These are phyloP conservation scores for Drosophila miranda DNA, from an alignment of 1,140 invertebrate genomes.

Conservation along the genomic window DNA sequence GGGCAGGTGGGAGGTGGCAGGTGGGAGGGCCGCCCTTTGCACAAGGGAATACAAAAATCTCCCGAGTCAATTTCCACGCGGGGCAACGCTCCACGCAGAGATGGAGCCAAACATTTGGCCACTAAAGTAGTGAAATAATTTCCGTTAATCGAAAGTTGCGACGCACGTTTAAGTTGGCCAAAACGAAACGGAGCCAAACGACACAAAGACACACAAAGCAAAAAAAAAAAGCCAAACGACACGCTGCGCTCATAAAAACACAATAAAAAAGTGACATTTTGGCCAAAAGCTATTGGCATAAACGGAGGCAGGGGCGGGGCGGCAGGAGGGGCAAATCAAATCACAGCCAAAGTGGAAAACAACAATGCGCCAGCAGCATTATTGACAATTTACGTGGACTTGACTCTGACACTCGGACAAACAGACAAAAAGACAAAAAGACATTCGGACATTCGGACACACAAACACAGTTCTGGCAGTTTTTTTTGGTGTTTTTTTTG, in stretches of 20 bases:
- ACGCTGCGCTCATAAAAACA: conserved; percentile 76
- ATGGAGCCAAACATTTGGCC: conserved; percentile 32
- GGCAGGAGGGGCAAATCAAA: conserved; percentile 49
- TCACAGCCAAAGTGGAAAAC: conserved; percentile 71
- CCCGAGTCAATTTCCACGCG: conserved; percentile 23
- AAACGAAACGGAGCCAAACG: conserved; percentile 10
- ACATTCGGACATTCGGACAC: conserved; percentile 19
- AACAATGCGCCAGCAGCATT: conserved; percentile 56
- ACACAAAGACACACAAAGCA: conserved; percentile 7
- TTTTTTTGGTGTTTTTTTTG: conserved; percentile 25
- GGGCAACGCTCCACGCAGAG: too few species aligned
- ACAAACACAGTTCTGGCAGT: not conserved
- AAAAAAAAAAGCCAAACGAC: conserved; percentile 50
- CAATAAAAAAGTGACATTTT: conserved; percentile 80
- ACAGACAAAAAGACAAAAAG: not conserved
- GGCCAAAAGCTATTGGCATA: conserved; percentile 65
- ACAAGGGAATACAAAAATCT: conserved; percentile 62
- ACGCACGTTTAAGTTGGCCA: conserved; percentile 68
- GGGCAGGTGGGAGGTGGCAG: conserved; percentile 2
- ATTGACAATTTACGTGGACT: conserved; percentile 71
- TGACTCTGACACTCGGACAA: conserved; percentile 37
- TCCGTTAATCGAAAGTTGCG: conserved; percentile 78
- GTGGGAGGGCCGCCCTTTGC: conserved; percentile 19
- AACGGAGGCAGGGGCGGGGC: conserved; percentile 38
- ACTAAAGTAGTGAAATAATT: conserved; percentile 80